A percentile compares a stretch with the other conserved stretches of the same genome.
phyloP scores from a whole-genome alignment of 2,113 vertebrate genomes.

The Hippocampus abdominalis region DNA sequence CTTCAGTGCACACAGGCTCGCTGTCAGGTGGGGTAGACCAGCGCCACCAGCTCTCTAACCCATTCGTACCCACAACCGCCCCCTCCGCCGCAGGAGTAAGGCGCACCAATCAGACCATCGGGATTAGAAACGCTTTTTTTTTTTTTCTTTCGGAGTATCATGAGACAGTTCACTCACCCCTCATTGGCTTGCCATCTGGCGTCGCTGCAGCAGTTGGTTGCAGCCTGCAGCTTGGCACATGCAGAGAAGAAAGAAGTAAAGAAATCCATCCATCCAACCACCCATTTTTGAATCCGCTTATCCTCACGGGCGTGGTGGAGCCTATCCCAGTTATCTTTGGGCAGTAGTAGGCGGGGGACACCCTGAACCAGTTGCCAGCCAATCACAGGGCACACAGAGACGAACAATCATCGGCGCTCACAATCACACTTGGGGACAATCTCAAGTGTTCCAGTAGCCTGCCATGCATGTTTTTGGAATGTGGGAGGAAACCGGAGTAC shows the following conservation, averaged over 20 bases:
- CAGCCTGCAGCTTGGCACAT: slow-evolving; percentile 19
- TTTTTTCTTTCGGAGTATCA: slow-evolving; percentile 57
- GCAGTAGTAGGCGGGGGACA: no score
- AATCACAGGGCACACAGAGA: no score
- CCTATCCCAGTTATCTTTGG: no score
- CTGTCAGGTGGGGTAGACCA: slow-evolving; percentile 68
- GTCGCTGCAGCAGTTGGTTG: slow-evolving; percentile 35
- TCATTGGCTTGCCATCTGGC: slow-evolving; percentile 92
- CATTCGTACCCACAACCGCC: slow-evolving; percentile 47
- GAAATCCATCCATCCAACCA: no score
- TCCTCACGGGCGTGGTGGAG: no score
- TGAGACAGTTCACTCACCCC: slow-evolving; percentile 83
- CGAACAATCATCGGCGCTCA: no score
- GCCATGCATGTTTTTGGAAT: no score
- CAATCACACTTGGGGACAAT: no score
- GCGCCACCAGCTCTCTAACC: slow-evolving; percentile 55
- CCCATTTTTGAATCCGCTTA: no score
- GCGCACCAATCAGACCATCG: slow-evolving; percentile 31
- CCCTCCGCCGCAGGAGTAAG: slow-evolving; percentile 49
- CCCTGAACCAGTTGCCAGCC: no score
- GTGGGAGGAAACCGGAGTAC: no score
- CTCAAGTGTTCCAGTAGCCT: no score
- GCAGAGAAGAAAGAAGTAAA: neutral
- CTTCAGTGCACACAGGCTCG: slow-evolving; percentile 69
- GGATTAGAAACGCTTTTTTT: slow-evolving; percentile 60